phyloP scores from a whole-genome alignment of 1,140 invertebrate genomes.

The Stegodyphus mimosarum region DNA sequence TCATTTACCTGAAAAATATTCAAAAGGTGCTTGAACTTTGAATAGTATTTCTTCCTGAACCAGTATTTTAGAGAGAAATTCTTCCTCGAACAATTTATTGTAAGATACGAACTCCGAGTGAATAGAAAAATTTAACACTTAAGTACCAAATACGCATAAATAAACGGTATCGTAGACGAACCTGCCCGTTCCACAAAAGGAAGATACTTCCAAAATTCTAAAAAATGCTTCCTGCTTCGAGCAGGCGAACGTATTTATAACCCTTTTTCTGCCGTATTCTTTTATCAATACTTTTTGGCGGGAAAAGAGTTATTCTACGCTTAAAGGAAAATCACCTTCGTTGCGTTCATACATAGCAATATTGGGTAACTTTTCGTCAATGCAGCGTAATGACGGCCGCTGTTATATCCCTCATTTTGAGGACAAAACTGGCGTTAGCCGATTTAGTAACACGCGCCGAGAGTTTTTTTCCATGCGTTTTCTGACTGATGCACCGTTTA shows the following conservation, averaged over 20 bases:
- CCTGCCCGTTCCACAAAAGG: neutral
- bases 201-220: neutral
- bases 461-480: neutral
- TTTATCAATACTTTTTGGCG: neutral
- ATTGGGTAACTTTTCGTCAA: neutral
- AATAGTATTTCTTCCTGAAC: too few species aligned
- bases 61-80: neutral
- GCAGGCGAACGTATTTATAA: constrained; percentile 17
- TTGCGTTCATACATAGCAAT: neutral
- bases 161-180: neutral
- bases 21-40: too few species aligned
- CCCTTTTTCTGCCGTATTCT: neutral
- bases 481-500: too few species aligned
- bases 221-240: neutral
- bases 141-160: neutral
- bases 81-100: neutral
- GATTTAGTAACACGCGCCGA: constrained; percentile 3
- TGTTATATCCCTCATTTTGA: constrained; percentile 5
- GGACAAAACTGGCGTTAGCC: neutral
- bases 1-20: too few species aligned
- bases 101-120: neutral
- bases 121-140: neutral
- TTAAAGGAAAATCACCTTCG: neutral
- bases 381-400: neutral
- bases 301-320: neutral